These are phyloP conservation scores for Arrhopalites spinosus DNA, from an alignment of 2,888 invertebrate species.

Conservation along the genomic window DNA sequence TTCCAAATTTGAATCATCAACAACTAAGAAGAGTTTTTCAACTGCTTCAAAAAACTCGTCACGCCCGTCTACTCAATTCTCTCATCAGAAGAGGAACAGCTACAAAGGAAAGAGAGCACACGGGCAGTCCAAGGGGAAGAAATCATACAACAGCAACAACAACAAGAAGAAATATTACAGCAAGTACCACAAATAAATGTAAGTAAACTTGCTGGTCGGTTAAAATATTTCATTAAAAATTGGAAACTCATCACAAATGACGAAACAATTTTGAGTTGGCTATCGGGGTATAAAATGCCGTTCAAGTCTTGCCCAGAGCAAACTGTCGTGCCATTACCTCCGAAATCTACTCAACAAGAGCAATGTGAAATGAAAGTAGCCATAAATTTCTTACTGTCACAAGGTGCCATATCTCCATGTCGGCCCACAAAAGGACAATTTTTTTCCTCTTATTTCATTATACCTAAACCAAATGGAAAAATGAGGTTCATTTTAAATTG, in stretches of 20 bases:
- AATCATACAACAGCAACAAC: not conserved
- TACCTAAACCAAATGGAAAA: conserved; percentile 4
- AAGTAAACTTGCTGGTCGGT: not conserved
- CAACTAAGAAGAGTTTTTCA: no score
- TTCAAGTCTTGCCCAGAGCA: not conserved
- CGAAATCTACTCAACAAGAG: not conserved
- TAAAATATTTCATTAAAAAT: not conserved
- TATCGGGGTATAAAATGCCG: not conserved
- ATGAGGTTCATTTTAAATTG: conserved; percentile 25
- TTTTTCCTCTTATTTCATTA: conserved; percentile 16
- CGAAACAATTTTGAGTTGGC: not conserved
- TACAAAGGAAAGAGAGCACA: no score
- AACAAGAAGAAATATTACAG: not conserved
- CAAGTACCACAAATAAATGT: not conserved
- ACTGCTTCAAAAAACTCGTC: no score
- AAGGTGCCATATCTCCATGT: not conserved
- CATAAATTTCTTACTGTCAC: not conserved
- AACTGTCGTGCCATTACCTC: not conserved
- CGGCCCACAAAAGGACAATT: not conserved
- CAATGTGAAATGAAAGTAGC: not conserved
- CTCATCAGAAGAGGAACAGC: no score
- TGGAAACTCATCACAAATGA: not conserved
- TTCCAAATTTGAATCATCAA: no score
- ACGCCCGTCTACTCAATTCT: no score
- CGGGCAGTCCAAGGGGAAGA: not conserved